phyloP scores from a whole-genome alignment of 2,797 vertebrate species.

The Oophaga sylvatica region DNA sequence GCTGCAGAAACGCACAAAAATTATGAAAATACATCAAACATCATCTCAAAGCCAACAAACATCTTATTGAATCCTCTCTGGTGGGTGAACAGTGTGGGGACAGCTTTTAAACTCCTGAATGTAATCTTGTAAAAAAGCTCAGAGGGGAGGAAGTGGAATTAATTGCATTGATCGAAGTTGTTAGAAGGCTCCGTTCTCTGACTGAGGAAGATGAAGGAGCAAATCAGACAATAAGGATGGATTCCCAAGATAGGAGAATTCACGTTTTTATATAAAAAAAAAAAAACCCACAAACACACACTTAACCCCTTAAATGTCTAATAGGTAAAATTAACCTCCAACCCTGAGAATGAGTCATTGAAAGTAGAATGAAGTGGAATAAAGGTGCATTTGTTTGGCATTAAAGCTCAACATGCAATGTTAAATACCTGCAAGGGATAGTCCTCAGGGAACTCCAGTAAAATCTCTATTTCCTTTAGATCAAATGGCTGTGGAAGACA shows the following conservation, averaged over 20 bases:
- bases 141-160: constrained; percentile 39
- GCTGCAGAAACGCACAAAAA: background rate
- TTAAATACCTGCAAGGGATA: constrained; percentile 79
- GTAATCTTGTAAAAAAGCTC: constrained; percentile 13
- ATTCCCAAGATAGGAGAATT: constrained; percentile 33
- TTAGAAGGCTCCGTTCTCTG: constrained; percentile 45
- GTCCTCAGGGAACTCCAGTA: constrained; percentile 81
- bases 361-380: background rate
- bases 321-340: background rate
- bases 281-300: no score
- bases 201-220: constrained; percentile 27
- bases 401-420: background rate
- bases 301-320: background rate
- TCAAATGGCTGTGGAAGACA: constrained; percentile 78
- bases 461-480: constrained; percentile 78
- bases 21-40: constrained; percentile 48
- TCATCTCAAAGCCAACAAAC: constrained; percentile 49
- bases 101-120: constrained; percentile 48
- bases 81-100: constrained; percentile 50
- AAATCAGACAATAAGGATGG: constrained; percentile 9
- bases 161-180: constrained; percentile 44
- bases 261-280: background rate
- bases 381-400: background rate
- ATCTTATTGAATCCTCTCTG: constrained; percentile 41
- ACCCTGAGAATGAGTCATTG: background rate